Evolutionary conservation across 2,888 invertebrate genomes (phyloP).

Genomic region (Cephus pulcher): DNA sequence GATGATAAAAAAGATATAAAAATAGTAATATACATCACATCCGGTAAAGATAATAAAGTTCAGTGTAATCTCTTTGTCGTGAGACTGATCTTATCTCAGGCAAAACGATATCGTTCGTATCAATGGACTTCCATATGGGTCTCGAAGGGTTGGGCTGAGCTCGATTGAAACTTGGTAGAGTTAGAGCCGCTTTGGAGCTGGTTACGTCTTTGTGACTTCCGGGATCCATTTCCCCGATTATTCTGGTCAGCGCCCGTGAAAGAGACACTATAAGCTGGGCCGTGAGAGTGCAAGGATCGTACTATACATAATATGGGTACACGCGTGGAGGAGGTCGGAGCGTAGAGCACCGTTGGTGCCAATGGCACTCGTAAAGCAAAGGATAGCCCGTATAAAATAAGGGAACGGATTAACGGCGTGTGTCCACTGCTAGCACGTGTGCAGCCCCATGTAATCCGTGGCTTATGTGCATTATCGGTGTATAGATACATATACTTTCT

Average conservation of each 20-base stretch:
- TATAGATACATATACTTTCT: background rate
- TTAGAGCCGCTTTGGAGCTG: background rate
- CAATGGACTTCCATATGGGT: background rate
- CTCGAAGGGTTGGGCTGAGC: background rate
- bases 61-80: background rate
- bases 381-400: constrained; percentile 47
- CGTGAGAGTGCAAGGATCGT: background rate
- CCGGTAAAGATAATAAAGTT: background rate
- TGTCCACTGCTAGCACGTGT: background rate
- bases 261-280: background rate
- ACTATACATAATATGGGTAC: background rate
- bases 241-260: background rate
- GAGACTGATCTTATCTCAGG: background rate
- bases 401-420: constrained; percentile 43
- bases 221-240: background rate
- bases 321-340: background rate
- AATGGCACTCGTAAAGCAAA: constrained; percentile 43
- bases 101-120: background rate
- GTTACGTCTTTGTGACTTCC: background rate
- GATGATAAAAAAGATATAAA: background rate
- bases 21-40: background rate
- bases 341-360: background rate
- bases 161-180: background rate
- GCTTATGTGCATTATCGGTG: background rate
- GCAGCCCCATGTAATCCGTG: background rate